Evolutionary conservation across 35 echinoderm and acorn worm genomes (phyloP).

Genomic region (Diadema setosum): DNA sequence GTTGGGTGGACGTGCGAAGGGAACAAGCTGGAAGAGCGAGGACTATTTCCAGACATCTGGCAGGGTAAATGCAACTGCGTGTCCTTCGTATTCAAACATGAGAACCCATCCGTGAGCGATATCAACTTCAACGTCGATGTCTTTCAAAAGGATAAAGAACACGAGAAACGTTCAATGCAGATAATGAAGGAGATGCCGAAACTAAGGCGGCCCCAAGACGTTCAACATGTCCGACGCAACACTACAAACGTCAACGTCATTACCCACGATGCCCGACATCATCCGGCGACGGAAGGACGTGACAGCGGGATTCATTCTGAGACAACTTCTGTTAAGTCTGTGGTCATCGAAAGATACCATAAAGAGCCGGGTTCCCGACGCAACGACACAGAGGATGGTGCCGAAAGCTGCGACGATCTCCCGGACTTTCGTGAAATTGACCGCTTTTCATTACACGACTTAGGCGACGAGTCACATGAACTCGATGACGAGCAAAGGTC

Average conservation of each 20-base stretch:
- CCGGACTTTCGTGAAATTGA: too few relatives aligned
- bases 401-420: too few relatives aligned
- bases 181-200: background rate
- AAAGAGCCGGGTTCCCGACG: too few relatives aligned
- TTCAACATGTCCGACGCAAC: background rate
- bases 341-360: background rate
- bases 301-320: background rate
- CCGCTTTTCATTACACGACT: too few relatives aligned
- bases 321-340: background rate
- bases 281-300: background rate
- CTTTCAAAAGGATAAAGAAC: conserved; percentile 33
- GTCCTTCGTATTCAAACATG: conserved; percentile 83
- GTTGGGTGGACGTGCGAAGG: conserved; percentile 67
- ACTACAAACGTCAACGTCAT: background rate
- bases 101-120: conserved; percentile 17
- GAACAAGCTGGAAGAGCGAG: conserved; percentile 5
- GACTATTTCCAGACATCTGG: conserved; percentile 68
- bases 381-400: too few relatives aligned
- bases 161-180: conserved; percentile 11
- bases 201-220: background rate
- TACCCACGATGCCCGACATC: background rate
- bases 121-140: conserved; percentile 37
- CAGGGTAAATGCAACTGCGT: conserved; percentile 72
- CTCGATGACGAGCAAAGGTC: too few relatives aligned
- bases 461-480: too few relatives aligned